Evolutionary conservation across 2,113 vertebrate species (phyloP).

Genomic region (Sebastes fasciatus): DNA sequence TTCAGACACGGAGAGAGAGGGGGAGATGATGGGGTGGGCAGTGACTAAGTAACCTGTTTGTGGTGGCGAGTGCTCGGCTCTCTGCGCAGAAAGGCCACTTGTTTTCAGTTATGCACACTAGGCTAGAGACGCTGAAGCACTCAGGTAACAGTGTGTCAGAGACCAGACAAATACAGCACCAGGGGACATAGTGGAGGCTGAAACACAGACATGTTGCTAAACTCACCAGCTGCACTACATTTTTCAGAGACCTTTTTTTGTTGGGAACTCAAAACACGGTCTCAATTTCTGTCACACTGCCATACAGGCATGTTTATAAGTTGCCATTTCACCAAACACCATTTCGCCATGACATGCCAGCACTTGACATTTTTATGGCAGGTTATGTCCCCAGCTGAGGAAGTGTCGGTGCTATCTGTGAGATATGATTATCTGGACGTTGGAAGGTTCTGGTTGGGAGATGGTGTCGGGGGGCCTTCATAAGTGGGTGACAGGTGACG

Average conservation of each 20-base stretch:
- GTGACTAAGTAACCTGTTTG: conserved; percentile 72
- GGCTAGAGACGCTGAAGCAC: conserved; percentile 34
- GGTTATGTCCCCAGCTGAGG: conserved; percentile 47
- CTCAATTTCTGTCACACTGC: not conserved
- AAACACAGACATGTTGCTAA: conserved; percentile 34
- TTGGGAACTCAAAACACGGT: not conserved
- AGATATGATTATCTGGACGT: conserved; percentile 59
- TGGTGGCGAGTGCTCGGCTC: conserved; percentile 41
- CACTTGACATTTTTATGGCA: conserved; percentile 68
- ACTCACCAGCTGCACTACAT: not conserved
- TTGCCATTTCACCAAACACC: conserved; percentile 51
- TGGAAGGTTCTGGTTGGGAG: conserved; percentile 47
- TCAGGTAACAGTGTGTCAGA: conserved; percentile 46
- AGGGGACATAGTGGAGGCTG: not conserved
- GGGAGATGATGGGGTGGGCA: conserved; percentile 33
- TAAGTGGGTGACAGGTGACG: conserved; percentile 53
- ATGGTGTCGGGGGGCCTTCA: conserved; percentile 39
- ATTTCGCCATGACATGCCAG: conserved; percentile 52
- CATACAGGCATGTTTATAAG: not conserved
- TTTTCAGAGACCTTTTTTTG: not conserved
- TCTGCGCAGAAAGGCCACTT: conserved; percentile 44
- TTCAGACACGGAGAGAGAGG: conserved; percentile 32
- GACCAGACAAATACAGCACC: conserved; percentile 29
- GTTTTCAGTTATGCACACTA: conserved; percentile 45
- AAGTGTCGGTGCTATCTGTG: conserved; percentile 67